These are phyloP conservation scores for Salvelinus fontinalis DNA, from an alignment of 2,113 vertebrate genomes.

Conservation along the genomic window DNA sequence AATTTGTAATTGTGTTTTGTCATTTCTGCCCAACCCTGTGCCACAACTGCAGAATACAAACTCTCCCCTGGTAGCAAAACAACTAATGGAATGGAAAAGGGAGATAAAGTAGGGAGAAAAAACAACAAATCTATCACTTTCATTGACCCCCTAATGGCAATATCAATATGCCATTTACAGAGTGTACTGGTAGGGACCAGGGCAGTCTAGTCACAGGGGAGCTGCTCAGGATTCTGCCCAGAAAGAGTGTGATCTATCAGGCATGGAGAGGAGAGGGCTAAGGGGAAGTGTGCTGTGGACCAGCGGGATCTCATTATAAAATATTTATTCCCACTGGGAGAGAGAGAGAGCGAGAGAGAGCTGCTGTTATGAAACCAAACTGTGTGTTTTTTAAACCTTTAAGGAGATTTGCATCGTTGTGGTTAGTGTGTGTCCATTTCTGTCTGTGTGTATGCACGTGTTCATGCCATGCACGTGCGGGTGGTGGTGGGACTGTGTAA, in stretches of 20 bases:
- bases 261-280: background rate
- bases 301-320: background rate
- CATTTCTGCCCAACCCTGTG: too few relatives aligned
- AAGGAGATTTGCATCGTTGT: slow-evolving; percentile 64
- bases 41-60: too few relatives aligned
- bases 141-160: slow-evolving; percentile 9
- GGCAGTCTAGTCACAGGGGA: background rate
- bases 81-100: background rate
- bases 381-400: slow-evolving; percentile 69
- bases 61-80: background rate
- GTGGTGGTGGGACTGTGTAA: slow-evolving; percentile 11
- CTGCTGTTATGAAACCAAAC: slow-evolving; percentile 62
- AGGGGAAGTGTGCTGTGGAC: background rate
- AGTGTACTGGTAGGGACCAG: slow-evolving; percentile 3
- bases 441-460: slow-evolving; percentile 38
- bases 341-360: slow-evolving; percentile 3
- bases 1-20: too few relatives aligned
- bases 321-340: slow-evolving; percentile 40
- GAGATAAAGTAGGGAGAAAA: background rate
- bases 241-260: background rate
- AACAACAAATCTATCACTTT: slow-evolving; percentile 4
- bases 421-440: slow-evolving; percentile 43
- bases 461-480: slow-evolving; percentile 43
- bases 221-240: background rate
- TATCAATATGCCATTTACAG: slow-evolving; percentile 20